A percentile compares a stretch with the other conserved stretches of the same genome.
phyloP scores from a whole-genome alignment of 1,140 invertebrate species.

The Sycophaga agraensis region DNA sequence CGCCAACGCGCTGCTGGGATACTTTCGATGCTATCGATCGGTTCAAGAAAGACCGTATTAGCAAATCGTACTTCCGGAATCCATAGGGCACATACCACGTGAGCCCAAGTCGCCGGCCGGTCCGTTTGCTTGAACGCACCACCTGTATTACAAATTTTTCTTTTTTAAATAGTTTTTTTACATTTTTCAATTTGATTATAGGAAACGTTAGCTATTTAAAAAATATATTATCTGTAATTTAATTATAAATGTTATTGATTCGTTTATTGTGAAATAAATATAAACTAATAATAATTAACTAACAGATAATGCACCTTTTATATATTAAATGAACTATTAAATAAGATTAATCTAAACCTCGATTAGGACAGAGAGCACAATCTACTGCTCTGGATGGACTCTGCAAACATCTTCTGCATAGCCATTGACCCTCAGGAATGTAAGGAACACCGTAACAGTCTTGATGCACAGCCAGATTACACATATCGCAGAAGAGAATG shows the following conservation, averaged over 20 bases:
- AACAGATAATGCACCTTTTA: too few relatives aligned
- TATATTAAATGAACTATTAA: too few relatives aligned
- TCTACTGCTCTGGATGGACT: slow-evolving; percentile 94
- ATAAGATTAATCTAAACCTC: slow-evolving; percentile 57
- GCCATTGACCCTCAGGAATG: slow-evolving; percentile 98
- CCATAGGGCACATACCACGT: slow-evolving; percentile 98
- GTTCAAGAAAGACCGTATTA: slow-evolving; percentile 96
- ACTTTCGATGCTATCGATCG: slow-evolving; percentile 94
- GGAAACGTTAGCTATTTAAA: too few relatives aligned
- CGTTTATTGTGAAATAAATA: too few relatives aligned
- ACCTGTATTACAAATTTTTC: slow-evolving; percentile 54
- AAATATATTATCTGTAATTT: too few relatives aligned
- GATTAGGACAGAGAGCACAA: slow-evolving; percentile 96
- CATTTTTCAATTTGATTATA: too few relatives aligned
- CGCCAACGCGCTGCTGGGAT: slow-evolving; percentile 95
- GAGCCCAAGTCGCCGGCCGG: slow-evolving; percentile 88
- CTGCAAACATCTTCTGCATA: slow-evolving; percentile 91
- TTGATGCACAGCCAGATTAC: slow-evolving; percentile 97
- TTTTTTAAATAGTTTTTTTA: too few relatives aligned
- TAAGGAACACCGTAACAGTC: slow-evolving; percentile 99
- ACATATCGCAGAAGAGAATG: slow-evolving; percentile 98
- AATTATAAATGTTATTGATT: too few relatives aligned
- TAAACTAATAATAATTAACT: too few relatives aligned
- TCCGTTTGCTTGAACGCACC: slow-evolving; percentile 99
- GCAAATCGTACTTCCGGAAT: slow-evolving; percentile 98